These are phyloP conservation scores for Neomicropteryx cornuta DNA, from an alignment of 1,140 invertebrate genomes.

Conservation along the genomic window DNA sequence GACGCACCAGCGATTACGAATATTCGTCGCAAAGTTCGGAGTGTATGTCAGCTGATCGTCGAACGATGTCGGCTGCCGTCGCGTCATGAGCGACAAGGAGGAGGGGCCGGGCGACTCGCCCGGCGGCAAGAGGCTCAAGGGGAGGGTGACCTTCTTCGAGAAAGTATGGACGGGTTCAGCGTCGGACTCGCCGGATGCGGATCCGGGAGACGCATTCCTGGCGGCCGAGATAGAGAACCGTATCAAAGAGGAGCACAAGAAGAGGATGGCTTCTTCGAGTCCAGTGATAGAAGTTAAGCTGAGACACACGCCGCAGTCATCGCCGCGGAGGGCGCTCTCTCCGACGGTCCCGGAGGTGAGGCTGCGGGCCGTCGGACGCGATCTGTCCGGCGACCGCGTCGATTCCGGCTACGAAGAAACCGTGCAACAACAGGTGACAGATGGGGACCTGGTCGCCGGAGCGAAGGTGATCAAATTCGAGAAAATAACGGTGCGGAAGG, in stretches of 20 bases:
- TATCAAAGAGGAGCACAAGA: constrained; percentile 42
- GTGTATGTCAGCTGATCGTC: constrained; percentile 26
- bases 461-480: constrained; percentile 55
- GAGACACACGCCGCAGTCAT: constrained; percentile 38
- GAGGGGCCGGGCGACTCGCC: constrained; percentile 37
- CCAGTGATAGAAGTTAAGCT: constrained; percentile 46
- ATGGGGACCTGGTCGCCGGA: constrained; percentile 47
- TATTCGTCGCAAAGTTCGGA: constrained; percentile 15
- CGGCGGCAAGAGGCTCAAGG: constrained; percentile 44
- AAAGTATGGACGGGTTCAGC: constrained; percentile 52
- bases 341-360: constrained; percentile 25
- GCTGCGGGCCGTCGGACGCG: constrained; percentile 25
- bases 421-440: constrained; percentile 45
- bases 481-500: constrained; percentile 49
- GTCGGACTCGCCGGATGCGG: constrained; percentile 27
- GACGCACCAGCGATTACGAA: constrained; percentile 13
- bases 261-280: constrained; percentile 32
- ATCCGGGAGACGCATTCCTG: constrained; percentile 23
- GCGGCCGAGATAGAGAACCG: constrained; percentile 44
- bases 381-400: constrained; percentile 16
- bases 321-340: constrained; percentile 29
- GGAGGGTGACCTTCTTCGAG: constrained; percentile 66
- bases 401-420: constrained; percentile 42
- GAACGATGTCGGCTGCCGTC: constrained; percentile 30
- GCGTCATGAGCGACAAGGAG: constrained; percentile 36